Evolutionary conservation across 2,797 vertebrate genomes (phyloP), one percentile per base, ranked within the genome.

Genomic region (Enteromius fasciolatus): DNA sequence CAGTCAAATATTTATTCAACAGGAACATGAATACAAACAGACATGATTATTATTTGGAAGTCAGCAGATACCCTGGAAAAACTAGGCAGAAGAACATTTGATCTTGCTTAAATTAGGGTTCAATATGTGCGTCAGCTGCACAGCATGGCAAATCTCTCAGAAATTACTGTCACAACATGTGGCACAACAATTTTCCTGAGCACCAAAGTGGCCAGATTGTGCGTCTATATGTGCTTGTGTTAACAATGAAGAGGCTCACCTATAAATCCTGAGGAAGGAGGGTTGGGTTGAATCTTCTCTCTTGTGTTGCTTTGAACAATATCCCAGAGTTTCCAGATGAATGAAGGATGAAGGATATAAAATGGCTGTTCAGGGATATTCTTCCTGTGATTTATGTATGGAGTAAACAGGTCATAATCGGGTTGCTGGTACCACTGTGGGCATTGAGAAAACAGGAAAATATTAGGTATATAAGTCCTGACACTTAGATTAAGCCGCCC

Each of bases 311-410:
- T 94, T 90, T 97, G 96, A 87, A 97, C 95, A 83, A 96, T 91
- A 87, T 96, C 95, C 97, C 96, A 98, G 73, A 97, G 94, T 83
- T 94, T 93, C 97, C 97, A 97, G 89, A 96, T 94, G 86, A 95
- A 97, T 39, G 93, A 94, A 11, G 97, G 97, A 85, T 97, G 96
- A 10, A 97, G 94, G 86, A 97, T 95, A 85, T 97, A 97, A 90
- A 97, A 96, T 0, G 94, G 94, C 87, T 96, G 95, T 23, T 90
- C 85, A n/a, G 96, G 96, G 70, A 92, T 92, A 85, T 83, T 94
- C 80, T 90, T 94, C 52, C 96, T 93, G 85, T 94, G 94, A 54
- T 93, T 90, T 66, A 93, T 88, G 0, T 96, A 97, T 1, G 95
- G 93, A 25, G 92, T 94, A 90, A 97, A 97, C 61, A 97, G 91